phyloP scores from a whole-genome alignment of 1,140 invertebrate genomes.

The Anoplophora glabripennis region DNA sequence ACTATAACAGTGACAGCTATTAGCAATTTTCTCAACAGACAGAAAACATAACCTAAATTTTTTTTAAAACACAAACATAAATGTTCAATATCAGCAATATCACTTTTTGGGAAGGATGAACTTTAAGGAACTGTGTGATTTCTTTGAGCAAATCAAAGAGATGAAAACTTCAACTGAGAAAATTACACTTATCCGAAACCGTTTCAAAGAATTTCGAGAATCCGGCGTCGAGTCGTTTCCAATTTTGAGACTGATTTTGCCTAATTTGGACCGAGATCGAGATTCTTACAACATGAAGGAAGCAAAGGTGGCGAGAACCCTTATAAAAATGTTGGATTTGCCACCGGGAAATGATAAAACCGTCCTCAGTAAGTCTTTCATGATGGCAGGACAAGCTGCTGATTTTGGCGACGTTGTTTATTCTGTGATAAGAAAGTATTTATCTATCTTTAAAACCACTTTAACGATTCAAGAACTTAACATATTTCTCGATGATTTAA shows the following conservation, averaged over 20 bases:
- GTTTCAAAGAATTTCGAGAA: slow-evolving; percentile 26
- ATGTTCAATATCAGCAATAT: no score
- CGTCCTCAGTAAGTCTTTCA: slow-evolving; percentile 56
- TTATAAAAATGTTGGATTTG: slow-evolving; percentile 67
- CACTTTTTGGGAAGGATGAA: slow-evolving; percentile 19
- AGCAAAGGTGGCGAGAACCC: slow-evolving; percentile 61
- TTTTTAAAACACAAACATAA: no score
- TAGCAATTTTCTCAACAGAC: no score
- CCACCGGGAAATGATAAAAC: slow-evolving; percentile 63
- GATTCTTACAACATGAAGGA: slow-evolving; percentile 66
- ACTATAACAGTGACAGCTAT: no score
- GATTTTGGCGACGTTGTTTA: slow-evolving; percentile 77
- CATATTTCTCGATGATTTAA: slow-evolving; percentile 65
- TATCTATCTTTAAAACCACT: slow-evolving; percentile 49
- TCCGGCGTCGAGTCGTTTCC: slow-evolving; percentile 56
- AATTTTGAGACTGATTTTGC: slow-evolving; percentile 69
- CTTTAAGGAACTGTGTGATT: slow-evolving; percentile 33
- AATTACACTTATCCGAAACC: slow-evolving; percentile 23
- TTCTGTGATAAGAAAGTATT: slow-evolving; percentile 64
- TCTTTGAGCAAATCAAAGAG: slow-evolving; percentile 28
- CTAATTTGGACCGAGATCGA: slow-evolving; percentile 63
- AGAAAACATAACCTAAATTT: no score
- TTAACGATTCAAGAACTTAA: slow-evolving; percentile 68
- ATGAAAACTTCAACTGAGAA: slow-evolving; percentile 23
- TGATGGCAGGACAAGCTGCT: slow-evolving; percentile 45